Base-by-base conservation (phyloP, 2,888 invertebrate species). In the Callosobruchus maculatus region DNA sequence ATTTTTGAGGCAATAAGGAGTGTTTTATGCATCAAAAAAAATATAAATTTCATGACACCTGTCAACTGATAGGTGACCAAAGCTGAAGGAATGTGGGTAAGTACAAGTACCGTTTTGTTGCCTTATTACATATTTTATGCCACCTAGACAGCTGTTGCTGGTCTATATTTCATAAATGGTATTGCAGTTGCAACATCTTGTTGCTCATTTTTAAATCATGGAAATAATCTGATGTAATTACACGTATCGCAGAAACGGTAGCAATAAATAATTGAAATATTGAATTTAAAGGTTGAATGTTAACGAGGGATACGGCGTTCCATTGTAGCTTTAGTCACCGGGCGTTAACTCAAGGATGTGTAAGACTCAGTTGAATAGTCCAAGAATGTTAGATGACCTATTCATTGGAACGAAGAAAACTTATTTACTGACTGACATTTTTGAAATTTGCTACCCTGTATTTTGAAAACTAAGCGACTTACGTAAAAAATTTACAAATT, bases 191-290 rank as follows among this genome's bases (percentile, higher is more conserved):
- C 26, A 67, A 73, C 13, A 49, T 49, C 49, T 71, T 71, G 73
- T 67, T 49, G 71, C 67, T 49, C 22, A 31, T 71, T 73, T 73
- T 71, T 49, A 70, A 68, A 31, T 71, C n/a, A 30, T 73, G 66
- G 67, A 67, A 73, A 73, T 73, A 70, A 73, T 73, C 68, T 22
- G 68, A 30, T 68, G 26, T 71, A 71, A 71, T 73, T 73, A 73
- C 69, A 73, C 21, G 68, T 73, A 73, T 70, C 67, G 67, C 21
- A 73, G 70, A 66, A 72, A 72, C 21, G n/a, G 49, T 67, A 70
- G 70, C 66, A 22, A 72, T 72, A 72, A 74, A 74, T 74, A 70
- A 22, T 30, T 72, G 31, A 67, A 70, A 72, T 67, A 74, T 74
- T 30, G 31, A 70, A 72, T 67, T 70, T 31, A 72, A 74, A 72